Conservation (phyloP, 2,113 vertebrate species). For the Climacteris rufus region DNA sequence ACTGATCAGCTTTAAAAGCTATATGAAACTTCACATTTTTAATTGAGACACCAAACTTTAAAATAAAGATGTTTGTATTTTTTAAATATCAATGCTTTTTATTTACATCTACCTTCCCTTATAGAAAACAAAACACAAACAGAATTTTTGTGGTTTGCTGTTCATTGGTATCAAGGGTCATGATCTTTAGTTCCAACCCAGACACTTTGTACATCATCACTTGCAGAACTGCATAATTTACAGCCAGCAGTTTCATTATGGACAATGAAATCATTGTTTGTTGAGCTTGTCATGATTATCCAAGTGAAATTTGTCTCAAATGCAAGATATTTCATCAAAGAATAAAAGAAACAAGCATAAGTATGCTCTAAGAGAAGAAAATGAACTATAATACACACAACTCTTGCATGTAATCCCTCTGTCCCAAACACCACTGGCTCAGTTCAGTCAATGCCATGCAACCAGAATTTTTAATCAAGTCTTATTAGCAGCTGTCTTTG, state of each 20-base stretch:
- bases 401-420: neutral
- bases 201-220: neutral
- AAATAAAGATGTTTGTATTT: neutral
- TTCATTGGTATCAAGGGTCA: neutral
- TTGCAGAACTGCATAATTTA: neutral
- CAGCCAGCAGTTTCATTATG: neutral
- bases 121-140: neutral
- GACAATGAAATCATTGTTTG: neutral
- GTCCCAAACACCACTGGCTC: neutral
- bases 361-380: neutral
- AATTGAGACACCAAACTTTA: neutral
- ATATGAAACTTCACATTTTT: neutral
- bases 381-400: neutral
- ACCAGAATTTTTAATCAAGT: conserved; percentile 22
- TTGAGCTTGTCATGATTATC: neutral
- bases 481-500: neutral
- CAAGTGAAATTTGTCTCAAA: neutral
- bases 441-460: neutral
- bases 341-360: neutral
- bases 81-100: neutral
- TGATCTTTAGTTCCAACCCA: neutral
- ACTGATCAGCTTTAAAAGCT: neutral
- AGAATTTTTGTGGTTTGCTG: neutral
- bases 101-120: neutral
- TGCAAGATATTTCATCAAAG: neutral